These are phyloP conservation scores for Myrmecobius fasciatus DNA, from an alignment of 2,113 vertebrate genomes.

Conservation along the genomic window DNA sequence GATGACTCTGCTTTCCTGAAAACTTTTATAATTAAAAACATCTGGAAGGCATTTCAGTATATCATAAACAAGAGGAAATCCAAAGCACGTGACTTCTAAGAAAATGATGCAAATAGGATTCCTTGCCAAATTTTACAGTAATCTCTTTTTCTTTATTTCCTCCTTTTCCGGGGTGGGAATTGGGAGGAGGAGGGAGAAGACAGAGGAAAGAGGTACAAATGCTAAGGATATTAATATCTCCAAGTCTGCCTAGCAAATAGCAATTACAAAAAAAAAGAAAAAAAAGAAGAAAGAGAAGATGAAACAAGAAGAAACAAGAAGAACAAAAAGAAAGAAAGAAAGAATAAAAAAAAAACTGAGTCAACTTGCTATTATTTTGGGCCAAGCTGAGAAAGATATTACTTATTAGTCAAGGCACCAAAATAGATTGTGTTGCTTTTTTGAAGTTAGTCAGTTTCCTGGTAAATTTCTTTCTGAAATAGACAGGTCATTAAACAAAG, in stretches of 20 bases:
- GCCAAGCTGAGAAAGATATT: constrained; percentile 64
- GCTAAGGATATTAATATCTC: constrained; percentile 61
- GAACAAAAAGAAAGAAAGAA: no score
- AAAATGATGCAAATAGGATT: constrained; percentile 86
- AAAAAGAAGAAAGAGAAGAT: no score
- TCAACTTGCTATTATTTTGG: constrained; percentile 61
- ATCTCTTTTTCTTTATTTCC: constrained; percentile 81
- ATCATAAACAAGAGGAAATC: constrained; percentile 90
- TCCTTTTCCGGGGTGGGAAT: constrained; percentile 62
- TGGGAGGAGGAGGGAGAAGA: constrained; percentile 55
- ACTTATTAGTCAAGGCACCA: constrained; percentile 57
- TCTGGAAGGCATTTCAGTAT: constrained; percentile 88
- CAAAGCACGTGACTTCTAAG: constrained; percentile 88
- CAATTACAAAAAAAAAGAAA: constrained; percentile 67
- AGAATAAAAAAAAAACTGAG: constrained; percentile 2
- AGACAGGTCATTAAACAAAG: constrained; percentile 74
- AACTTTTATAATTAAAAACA: constrained; percentile 88
- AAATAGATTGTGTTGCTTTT: constrained; percentile 71
- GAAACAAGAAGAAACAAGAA: no score
- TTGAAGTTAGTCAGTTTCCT: constrained; percentile 74
- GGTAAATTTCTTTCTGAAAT: constrained; percentile 71
- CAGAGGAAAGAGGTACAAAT: constrained; percentile 69
- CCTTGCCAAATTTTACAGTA: constrained; percentile 87
- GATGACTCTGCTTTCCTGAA: constrained; percentile 85
- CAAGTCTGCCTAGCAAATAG: constrained; percentile 67